phyloP scores from a whole-genome alignment of 2,888 invertebrate species.

The Lysandra bellargus region DNA sequence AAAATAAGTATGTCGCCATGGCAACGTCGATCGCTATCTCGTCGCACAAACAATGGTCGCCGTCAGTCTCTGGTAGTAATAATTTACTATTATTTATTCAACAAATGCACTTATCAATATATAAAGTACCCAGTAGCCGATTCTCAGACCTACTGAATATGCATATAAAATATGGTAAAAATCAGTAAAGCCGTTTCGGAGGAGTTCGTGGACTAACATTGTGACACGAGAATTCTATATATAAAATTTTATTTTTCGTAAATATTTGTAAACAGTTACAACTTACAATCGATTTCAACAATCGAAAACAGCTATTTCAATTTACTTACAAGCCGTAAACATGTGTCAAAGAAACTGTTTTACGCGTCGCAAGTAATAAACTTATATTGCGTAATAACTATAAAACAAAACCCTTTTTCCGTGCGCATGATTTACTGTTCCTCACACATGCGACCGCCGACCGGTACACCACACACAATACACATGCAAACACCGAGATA shows the following conservation, averaged over 20 bases:
- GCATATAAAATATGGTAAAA: no score
- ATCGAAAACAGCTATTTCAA: conserved; percentile 25
- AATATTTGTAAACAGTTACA: neutral
- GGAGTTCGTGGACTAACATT: no score
- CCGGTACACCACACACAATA: conserved; percentile 38
- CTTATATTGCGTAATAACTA: conserved; percentile 54
- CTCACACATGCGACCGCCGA: conserved; percentile 33
- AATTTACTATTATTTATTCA: no score
- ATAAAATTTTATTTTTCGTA: neutral
- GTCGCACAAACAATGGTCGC: no score
- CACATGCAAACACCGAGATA: conserved; percentile 41
- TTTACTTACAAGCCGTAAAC: conserved; percentile 34
- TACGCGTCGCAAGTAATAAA: conserved; percentile 49
- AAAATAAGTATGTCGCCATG: no score
- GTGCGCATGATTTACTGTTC: conserved; percentile 56
- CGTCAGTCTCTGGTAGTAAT: no score
- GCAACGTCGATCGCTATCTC: no score
- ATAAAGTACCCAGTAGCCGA: no score
- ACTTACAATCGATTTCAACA: neutral
- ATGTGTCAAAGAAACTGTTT: conserved; percentile 41
- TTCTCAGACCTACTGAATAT: no score
- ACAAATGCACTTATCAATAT: no score
- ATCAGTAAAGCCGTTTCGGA: no score
- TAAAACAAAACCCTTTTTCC: conserved; percentile 57
- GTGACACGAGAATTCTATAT: neutral